Conservation (phyloP, 1,140 invertebrate genomes). For the Brachionus asplanchnoidis region DNA sequence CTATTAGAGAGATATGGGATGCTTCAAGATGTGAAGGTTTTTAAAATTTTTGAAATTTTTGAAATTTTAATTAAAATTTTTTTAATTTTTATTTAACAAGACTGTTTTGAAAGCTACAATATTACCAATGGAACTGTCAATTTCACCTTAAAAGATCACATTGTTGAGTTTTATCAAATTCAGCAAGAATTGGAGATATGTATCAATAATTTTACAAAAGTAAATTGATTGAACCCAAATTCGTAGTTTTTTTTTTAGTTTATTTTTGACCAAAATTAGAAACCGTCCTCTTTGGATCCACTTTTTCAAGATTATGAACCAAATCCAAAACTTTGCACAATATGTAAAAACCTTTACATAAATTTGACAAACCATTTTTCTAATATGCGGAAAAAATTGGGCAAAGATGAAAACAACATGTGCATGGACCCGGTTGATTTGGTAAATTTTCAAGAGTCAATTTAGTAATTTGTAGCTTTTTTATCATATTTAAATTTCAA, state of each 20-base stretch:
- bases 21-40: constrained; percentile 18
- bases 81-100: neutral
- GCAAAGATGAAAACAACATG: constrained; percentile 6
- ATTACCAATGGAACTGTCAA: constrained; percentile 27
- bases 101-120: constrained; percentile 25
- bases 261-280: neutral
- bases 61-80: neutral
- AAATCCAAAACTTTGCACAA: neutral
- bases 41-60: neutral
- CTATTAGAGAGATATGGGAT: constrained; percentile 32
- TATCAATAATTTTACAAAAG: constrained; percentile 12
- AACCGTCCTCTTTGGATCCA: constrained; percentile 9
- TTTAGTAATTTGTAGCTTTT: neutral
- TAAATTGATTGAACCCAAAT: neutral
- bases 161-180: constrained; percentile 17
- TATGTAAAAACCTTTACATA: constrained; percentile 1
- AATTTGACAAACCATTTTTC: constrained; percentile 23
- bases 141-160: neutral
- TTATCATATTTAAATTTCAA: neutral
- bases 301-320: constrained; percentile 33
- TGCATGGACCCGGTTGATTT: constrained; percentile 39
- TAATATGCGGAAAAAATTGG: neutral
- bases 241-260: neutral
- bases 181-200: constrained; percentile 32
- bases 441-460: neutral